Base-by-base conservation (phyloP, 2,113 vertebrate genomes). In the Nothoprocta pentlandii region DNA sequence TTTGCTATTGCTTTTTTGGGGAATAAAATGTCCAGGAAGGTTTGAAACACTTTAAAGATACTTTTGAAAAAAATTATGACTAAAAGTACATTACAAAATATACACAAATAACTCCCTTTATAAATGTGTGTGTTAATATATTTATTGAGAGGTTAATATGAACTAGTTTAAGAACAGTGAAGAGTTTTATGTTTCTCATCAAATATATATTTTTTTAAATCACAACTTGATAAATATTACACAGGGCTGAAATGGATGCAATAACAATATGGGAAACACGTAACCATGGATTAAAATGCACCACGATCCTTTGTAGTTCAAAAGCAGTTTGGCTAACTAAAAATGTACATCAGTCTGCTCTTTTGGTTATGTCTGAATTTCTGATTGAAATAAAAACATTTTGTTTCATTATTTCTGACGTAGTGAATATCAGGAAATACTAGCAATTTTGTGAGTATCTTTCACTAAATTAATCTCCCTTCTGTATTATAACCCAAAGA, bases 41-140 rank as follows among this genome's bases (percentile, higher is more conserved):
- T 63, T 87, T 56, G 16, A 59, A 76, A 56, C 1, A 30, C 70
- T 85, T 28, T 68, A 47, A 58, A 5, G 1, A 42, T 25, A 34
- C 3, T 14, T 61, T 61, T 28, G 4, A 16, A n/a, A 89, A 59
- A 93, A 36, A 9, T 78, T 89, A 30, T 6, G 8, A 53, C 3
- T 1, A 2, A 47, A 78, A 66, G 1, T 30, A 22, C 4, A 9
- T 63, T 94, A 32, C 32, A 19, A 67, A 85, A 90, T 54, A 63
- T 2, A 28, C 4, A 9, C 0, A 3, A 16, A 16, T 0, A 0
- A 10, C 5, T 62, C 30, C 23, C 74, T 71, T 63, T 6, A 9
- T 34, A 9, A n/a, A 13, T 70, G 10, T 63, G 77, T 74, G 2
- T 30, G 68, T 54, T 25, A 51, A 25, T 41, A 21, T 1, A 16